These are phyloP conservation scores for Acleris holmiana DNA, from an alignment of 2,888 invertebrate species.

Conservation along the genomic window DNA sequence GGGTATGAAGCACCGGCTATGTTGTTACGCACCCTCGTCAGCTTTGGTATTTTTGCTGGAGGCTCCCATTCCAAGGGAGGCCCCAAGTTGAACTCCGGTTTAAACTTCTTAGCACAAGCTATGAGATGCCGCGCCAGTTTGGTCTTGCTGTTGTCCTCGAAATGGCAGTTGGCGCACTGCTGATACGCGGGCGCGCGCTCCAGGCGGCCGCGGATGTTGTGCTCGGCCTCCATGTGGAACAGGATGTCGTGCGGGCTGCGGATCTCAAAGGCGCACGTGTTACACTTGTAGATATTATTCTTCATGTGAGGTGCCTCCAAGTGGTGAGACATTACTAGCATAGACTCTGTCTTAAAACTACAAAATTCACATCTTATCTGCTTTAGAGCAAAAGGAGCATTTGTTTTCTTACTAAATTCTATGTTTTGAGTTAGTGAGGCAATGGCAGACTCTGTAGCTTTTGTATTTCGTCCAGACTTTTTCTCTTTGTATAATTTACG, in stretches of 20 bases:
- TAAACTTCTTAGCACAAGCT: conserved; percentile 95
- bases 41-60: conserved; percentile 95
- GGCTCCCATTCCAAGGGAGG: conserved; percentile 97
- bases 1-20: conserved; percentile 72
- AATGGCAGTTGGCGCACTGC: conserved; percentile 97
- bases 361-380: conserved; percentile 95
- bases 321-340: conserved; percentile 94
- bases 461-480: conserved; percentile 85
- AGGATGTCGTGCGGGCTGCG: conserved; percentile 95
- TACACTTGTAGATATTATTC: conserved; percentile 94
- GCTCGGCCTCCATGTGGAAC: conserved; percentile 97
- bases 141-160: conserved; percentile 97
- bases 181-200: conserved; percentile 95
- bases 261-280: conserved; percentile 93
- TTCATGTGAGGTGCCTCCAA: conserved; percentile 96
- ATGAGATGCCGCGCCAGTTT: conserved; percentile 95
- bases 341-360: conserved; percentile 95
- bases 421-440: conserved; percentile 93
- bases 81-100: conserved; percentile 93
- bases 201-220: conserved; percentile 93
- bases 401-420: conserved; percentile 94
- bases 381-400: conserved; percentile 91
- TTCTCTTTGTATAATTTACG: conserved; percentile 91
- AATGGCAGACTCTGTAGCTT: conserved; percentile 92
- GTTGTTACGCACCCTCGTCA: conserved; percentile 74